Percentiles rank a stretch among this genome's conserved stretches.
These are phyloP conservation scores for Pogonophryne albipinna DNA, from an alignment of 2,797 vertebrate species.

Conservation along the genomic window DNA sequence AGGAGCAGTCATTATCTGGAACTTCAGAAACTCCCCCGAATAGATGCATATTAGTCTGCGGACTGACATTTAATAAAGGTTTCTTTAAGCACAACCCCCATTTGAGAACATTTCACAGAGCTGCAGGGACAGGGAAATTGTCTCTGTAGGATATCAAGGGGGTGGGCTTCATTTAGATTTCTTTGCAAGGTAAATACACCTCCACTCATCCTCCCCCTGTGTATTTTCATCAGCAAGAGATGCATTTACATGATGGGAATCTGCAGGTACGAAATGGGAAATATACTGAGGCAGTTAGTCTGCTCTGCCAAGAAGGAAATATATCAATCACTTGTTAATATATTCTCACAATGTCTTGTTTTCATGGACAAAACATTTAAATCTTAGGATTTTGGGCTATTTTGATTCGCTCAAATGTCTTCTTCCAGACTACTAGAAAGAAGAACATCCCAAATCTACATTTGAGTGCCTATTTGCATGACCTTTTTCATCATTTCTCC, in stretches of 20 bases:
- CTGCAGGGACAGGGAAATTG: conserved; percentile 49
- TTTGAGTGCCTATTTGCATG: no score
- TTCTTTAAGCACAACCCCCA: conserved; percentile 26
- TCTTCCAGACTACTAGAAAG: no score
- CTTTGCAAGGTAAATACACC: conserved; percentile 40
- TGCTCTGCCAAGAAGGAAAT: neutral
- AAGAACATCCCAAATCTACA: no score
- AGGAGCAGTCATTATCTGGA: conserved; percentile 21
- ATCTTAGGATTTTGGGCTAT: no score
- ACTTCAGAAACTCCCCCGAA: conserved; percentile 3
- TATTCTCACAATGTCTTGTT: no score
- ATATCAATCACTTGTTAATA: conserved; percentile 1
- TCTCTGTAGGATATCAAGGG: conserved; percentile 44
- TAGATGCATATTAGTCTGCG: conserved; percentile 22
- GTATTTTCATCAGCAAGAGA: conserved; percentile 5
- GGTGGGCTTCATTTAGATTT: conserved; percentile 49
- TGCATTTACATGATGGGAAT: conserved; percentile 26
- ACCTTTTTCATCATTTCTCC: no score
- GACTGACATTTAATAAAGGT: conserved; percentile 34
- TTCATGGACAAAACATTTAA: no score
- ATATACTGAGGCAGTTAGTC: conserved; percentile 16
- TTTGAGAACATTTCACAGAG: conserved; percentile 50
- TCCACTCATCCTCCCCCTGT: neutral
- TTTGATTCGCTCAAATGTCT: no score
- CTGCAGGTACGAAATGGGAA: conserved; percentile 34